Evolutionary conservation across 2,797 vertebrate genomes (phyloP).

Genomic region (Choloepus didactylus): DNA sequence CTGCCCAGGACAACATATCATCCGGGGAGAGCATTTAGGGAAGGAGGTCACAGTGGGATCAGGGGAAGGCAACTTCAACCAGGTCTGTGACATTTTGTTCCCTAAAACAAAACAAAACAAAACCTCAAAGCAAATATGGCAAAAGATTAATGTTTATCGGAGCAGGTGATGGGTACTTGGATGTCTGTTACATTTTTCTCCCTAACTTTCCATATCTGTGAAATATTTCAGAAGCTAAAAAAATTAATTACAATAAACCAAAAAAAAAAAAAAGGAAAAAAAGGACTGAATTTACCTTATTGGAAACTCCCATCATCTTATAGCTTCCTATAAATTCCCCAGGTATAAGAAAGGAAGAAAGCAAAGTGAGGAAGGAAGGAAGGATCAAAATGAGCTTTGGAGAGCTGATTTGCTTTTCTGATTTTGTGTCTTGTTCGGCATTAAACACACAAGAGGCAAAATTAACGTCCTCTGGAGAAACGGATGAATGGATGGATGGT

Average conservation of each 20-base stretch:
- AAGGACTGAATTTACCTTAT: neutral
- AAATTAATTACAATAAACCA: neutral
- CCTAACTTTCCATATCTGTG: neutral
- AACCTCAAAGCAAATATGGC: slow-evolving; percentile 41
- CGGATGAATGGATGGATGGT: neutral
- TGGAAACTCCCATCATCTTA: neutral
- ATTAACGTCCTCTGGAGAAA: neutral
- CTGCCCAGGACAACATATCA: neutral
- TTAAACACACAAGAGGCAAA: neutral
- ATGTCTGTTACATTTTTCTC: neutral
- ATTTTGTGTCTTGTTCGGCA: slow-evolving; percentile 35
- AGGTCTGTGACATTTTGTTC: neutral
- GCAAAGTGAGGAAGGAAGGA: neutral
- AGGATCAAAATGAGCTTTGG: neutral
- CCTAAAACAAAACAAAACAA: neutral
- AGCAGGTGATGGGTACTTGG: neutral
- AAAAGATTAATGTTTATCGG: slow-evolving; percentile 5
- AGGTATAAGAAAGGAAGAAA: neutral
- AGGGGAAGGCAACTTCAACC: neutral
- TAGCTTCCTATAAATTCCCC: neutral
- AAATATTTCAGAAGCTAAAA: slow-evolving; percentile 50
- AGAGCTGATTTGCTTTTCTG: neutral
- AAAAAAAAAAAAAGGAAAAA: neutral
- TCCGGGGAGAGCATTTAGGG: neutral
- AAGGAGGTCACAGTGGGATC: neutral